Evolutionary conservation across 2,797 vertebrate genomes (phyloP).

Genomic region (Pseudochirops corinnae): DNA sequence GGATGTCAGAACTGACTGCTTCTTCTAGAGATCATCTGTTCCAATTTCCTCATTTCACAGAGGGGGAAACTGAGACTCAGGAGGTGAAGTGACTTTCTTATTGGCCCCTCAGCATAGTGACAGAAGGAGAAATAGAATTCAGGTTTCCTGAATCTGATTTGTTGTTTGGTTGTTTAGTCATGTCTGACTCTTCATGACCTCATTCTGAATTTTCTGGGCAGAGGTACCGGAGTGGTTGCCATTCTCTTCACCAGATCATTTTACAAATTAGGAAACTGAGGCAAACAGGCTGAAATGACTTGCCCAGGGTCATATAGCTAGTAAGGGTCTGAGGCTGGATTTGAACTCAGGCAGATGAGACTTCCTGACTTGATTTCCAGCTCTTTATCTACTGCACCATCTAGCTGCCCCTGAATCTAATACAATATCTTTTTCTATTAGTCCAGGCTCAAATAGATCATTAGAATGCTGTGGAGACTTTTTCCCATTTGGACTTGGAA

Average conservation of each 20-base stretch:
- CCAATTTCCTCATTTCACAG: background rate
- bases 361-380: background rate
- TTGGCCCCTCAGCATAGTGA: background rate
- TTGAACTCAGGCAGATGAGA: background rate
- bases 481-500: background rate
- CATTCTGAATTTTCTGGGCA: background rate
- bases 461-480: background rate
- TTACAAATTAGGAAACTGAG: background rate
- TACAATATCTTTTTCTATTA: background rate
- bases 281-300: background rate
- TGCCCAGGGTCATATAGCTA: background rate
- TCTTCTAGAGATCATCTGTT: background rate
- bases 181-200: background rate
- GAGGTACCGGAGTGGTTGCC: too few relatives aligned
- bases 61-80: background rate
- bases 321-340: background rate
- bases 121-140: background rate
- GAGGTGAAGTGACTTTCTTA: background rate
- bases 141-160: background rate
- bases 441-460: background rate
- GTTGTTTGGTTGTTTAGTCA: background rate
- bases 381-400: background rate
- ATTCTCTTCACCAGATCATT: background rate
- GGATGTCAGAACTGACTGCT: background rate
- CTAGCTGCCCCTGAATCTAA: background rate